Base-by-base conservation (phyloP, 2,113 vertebrate genomes). In the Malurus melanocephalus region DNA sequence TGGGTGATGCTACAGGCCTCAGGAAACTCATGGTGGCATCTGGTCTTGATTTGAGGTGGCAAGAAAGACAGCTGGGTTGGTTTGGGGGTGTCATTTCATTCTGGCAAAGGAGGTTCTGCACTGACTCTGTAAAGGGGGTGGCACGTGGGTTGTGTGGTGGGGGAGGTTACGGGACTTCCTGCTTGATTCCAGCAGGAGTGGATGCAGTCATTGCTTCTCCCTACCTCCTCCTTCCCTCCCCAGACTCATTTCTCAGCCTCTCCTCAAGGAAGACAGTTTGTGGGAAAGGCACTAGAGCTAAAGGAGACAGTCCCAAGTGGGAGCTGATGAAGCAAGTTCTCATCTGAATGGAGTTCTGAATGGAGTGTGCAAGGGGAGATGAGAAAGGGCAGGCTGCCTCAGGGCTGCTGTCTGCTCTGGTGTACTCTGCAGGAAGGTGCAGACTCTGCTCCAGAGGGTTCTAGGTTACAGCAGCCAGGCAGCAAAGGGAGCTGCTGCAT, bases 61-160 rank as follows among this genome's bases (percentile, higher is more conserved):
- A 3, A 60, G 21, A 14, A 62, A 80, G 33, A 83, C 53, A 80
- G 3, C 1, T 28, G 30, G 12, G 24, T 30, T 52, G n/a, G 11
- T 16, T 42, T 33, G 27, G 16, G 32, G 16, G 4, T 48, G 9
- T 52, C 40, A 8, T 5, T 60, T 53, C 84, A 17, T 72, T 15
- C 60, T 77, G 49, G 14, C 23, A 77, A 53, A 69, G 46, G 26
- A 76, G 12, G 11, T 69, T 90, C 19, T 88, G 68, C 46, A 33
- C 27, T 21, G 49, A 46, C 43, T 53, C 3, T 0, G 4, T 46
- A 32, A 40, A 71, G 0, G 4, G 17, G 16, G 18, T 28, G 21
- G 18, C 7, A 21, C 2, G 7, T 1, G 2, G 27, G 28, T 14
- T 62, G 24, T 51, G 65, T 10, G 38, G 67, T 64, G 33, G 16